Evolutionary conservation across 2,888 invertebrate species (phyloP).

Genomic region (Ethmia dodecea): DNA sequence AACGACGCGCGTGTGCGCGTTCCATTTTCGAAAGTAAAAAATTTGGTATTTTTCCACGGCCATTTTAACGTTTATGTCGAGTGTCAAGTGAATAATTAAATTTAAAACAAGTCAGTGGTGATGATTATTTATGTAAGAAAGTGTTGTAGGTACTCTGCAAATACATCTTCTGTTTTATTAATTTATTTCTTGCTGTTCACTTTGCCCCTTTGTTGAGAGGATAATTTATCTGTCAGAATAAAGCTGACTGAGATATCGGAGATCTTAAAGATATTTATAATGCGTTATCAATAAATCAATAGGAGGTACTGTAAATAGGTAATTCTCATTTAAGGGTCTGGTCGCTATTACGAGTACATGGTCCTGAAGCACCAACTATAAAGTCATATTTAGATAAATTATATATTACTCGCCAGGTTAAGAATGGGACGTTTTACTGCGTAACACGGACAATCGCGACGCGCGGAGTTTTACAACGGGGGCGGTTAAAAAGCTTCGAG

Average conservation of each 20-base stretch:
- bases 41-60: slow-evolving; percentile 2
- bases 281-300: slow-evolving; percentile 5
- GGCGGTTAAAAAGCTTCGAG: slow-evolving; percentile 67
- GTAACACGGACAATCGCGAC: slow-evolving; percentile 72
- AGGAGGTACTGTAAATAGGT: neutral
- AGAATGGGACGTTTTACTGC: slow-evolving; percentile 67
- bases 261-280: no score
- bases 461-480: slow-evolving; percentile 65
- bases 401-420: slow-evolving; percentile 53
- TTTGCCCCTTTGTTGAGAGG: no score
- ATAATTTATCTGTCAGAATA: no score
- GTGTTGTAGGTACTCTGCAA: no score
- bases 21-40: slow-evolving; percentile 18
- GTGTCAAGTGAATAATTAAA: slow-evolving; percentile 10
- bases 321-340: neutral
- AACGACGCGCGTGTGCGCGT: slow-evolving; percentile 5
- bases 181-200: no score
- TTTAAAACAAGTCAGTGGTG: slow-evolving; percentile 5
- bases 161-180: no score
- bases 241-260: no score
- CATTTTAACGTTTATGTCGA: slow-evolving; percentile 9
- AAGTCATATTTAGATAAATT: slow-evolving; percentile 50
- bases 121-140: no score
- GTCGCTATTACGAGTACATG: neutral
- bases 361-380: slow-evolving; percentile 18